These are phyloP conservation scores for Microplitis manilae DNA, from an alignment of 2,888 invertebrate species.

Conservation along the genomic window DNA sequence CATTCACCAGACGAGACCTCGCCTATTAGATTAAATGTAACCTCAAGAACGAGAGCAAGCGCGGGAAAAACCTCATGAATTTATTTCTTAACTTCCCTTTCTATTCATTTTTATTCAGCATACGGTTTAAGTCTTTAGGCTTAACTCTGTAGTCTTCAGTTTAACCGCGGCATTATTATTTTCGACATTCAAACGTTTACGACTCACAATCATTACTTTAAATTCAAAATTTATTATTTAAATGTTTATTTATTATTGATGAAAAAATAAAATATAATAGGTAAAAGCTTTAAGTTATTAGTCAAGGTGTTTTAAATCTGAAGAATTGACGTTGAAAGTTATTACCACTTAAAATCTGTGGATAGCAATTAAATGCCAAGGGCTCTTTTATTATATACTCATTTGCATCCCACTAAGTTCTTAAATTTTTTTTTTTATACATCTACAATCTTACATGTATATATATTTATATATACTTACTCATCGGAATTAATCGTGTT, in stretches of 20 bases:
- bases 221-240: not conserved
- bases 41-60: too few relatives aligned
- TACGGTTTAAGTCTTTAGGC: too few relatives aligned
- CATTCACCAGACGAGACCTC: too few relatives aligned
- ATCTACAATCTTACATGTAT: not conserved
- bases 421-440: not conserved
- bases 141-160: too few relatives aligned
- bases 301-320: constrained; percentile 5
- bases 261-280: not conserved
- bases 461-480: constrained; percentile 13
- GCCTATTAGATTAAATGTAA: too few relatives aligned
- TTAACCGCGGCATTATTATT: too few relatives aligned
- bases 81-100: not conserved
- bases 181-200: not conserved
- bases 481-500: constrained; percentile 45
- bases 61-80: too few relatives aligned
- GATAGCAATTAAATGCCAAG: constrained; percentile 16
- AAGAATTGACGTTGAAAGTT: constrained; percentile 20
- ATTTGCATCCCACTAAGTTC: constrained; percentile 27
- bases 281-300: constrained; percentile 7
- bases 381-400: constrained; percentile 13
- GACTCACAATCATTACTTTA: not conserved
- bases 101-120: not conserved
- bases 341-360: constrained; percentile 17
- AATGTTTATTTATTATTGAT: not conserved